These are phyloP conservation scores for Drosophila borborema DNA, from an alignment of 2,888 invertebrate genomes.

Conservation along the genomic window DNA sequence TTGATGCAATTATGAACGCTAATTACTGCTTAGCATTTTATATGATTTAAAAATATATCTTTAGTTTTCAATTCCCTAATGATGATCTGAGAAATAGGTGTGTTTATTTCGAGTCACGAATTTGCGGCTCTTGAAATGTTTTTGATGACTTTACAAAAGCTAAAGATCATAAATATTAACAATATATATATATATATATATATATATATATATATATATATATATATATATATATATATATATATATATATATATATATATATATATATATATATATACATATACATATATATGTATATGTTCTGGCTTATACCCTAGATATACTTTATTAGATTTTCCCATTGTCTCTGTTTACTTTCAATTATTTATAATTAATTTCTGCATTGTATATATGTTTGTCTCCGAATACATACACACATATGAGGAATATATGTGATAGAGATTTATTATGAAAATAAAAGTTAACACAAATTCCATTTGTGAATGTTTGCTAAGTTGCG, in stretches of 20 bases:
- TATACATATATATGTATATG: too few relatives aligned
- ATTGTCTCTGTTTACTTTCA: neutral
- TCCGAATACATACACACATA: neutral
- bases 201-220: too few relatives aligned
- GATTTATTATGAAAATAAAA: neutral
- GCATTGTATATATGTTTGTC: neutral
- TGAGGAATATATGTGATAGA: neutral
- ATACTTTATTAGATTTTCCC: neutral
- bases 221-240: too few relatives aligned
- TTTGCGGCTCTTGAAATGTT: neutral
- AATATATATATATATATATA: too few relatives aligned
- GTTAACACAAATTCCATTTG: neutral
- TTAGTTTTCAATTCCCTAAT: slow-evolving; percentile 7
- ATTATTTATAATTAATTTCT: neutral
- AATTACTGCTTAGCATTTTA: slow-evolving; percentile 41
- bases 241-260: too few relatives aligned
- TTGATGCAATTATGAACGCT: slow-evolving; percentile 41
- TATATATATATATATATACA: too few relatives aligned
- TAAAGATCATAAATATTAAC: neutral
- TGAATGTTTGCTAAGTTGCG: neutral
- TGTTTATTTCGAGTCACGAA: neutral
- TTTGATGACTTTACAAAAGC: neutral
- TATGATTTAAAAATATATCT: slow-evolving; percentile 9
- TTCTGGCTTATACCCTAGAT: too few relatives aligned
- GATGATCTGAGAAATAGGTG: neutral